Conservation (phyloP, 2,113 vertebrate species). For the Plestiodon gilberti region DNA sequence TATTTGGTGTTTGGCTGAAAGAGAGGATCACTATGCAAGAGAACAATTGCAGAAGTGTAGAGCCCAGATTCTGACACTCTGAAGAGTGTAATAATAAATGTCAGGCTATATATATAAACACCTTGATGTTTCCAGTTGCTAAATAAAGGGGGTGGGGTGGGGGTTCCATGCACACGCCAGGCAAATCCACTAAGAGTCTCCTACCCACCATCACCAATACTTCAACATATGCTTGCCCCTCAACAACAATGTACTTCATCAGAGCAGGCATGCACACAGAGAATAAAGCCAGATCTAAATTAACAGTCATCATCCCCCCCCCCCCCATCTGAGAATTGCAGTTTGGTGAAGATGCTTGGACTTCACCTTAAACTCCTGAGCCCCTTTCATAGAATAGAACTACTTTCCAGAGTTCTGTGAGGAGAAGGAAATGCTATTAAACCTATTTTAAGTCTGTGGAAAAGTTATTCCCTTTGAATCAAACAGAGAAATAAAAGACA, state of each 20-base stretch:
- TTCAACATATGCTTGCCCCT: background rate
- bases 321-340: background rate
- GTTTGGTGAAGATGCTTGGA: background rate
- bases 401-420: background rate
- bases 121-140: conserved; percentile 2
- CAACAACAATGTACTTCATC: background rate
- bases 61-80: conserved; percentile 54
- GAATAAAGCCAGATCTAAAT: background rate
- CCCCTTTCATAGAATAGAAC: background rate
- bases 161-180: background rate
- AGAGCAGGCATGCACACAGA: background rate
- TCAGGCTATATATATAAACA: background rate
- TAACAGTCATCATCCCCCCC: background rate
- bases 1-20: conserved; percentile 41
- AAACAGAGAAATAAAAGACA: background rate
- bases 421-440: background rate
- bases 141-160: background rate
- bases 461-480: background rate
- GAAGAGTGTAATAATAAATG: conserved; percentile 49
- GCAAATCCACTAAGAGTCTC: background rate
- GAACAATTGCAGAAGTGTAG: conserved; percentile 45
- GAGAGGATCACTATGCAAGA: conserved; percentile 53
- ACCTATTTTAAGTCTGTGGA: background rate
- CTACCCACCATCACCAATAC: background rate
- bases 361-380: background rate